A percentile compares a stretch with the other conserved stretches of the same genome.
Conservation (phyloP, 2,113 vertebrate species). For the Mirza zaza region DNA sequence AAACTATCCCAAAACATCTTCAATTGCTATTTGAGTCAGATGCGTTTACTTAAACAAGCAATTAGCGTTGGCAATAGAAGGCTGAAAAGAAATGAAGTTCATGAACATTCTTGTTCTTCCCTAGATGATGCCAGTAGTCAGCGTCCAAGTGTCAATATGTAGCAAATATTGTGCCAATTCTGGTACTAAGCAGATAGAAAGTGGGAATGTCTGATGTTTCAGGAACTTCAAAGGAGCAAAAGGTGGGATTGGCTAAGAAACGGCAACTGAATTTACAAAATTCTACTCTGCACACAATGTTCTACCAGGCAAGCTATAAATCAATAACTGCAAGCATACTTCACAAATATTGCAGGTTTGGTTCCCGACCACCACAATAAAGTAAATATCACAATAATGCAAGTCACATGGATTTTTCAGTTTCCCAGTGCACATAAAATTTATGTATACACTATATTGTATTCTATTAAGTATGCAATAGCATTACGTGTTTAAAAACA, state of each 20-base stretch:
- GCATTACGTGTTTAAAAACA: not conserved
- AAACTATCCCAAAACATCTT: conserved; percentile 62
- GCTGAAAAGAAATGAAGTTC: conserved; percentile 62
- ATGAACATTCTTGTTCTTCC: conserved; percentile 54
- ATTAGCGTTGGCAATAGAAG: conserved; percentile 68
- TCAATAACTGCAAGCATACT: not conserved
- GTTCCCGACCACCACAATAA: not conserved
- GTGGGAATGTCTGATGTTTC: conserved; percentile 35
- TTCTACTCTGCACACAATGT: not conserved
- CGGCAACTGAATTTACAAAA: conserved; percentile 13
- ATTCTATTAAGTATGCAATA: not conserved
- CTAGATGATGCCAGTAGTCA: conserved; percentile 54
- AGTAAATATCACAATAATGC: not conserved
- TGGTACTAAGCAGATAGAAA: not conserved
- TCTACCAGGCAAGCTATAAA: not conserved
- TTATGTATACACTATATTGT: not conserved
- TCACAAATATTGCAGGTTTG: not conserved
- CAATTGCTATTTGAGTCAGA: conserved; percentile 66
- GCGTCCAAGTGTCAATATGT: not conserved
- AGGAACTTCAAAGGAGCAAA: conserved; percentile 28
- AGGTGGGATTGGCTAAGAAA: conserved; percentile 14
- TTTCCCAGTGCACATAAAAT: not conserved
- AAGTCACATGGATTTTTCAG: not conserved
- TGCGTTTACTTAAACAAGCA: conserved; percentile 72
- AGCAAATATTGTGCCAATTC: conserved; percentile 55